Evolutionary conservation across 2,113 vertebrate species (phyloP).

Genomic region (Pelecanoides urinatrix): DNA sequence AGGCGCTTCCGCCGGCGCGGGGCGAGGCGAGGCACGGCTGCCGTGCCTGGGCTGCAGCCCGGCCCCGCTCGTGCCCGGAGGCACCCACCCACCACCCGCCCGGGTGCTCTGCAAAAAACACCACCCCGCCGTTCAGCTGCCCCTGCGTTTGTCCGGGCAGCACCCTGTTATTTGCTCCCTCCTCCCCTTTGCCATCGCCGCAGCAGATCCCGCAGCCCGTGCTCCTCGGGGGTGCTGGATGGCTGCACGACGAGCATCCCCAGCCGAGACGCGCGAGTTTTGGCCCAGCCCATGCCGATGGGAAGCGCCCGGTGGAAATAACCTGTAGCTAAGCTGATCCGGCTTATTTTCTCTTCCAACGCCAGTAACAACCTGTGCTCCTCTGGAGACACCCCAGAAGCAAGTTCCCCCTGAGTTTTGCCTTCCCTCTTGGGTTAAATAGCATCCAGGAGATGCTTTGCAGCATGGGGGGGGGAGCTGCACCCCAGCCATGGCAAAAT

Average conservation of each 20-base stretch:
- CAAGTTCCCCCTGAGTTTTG: neutral
- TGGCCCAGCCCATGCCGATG: neutral
- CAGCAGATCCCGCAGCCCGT: neutral
- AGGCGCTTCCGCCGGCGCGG: neutral
- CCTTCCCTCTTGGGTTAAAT: neutral
- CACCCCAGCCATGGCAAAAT: neutral
- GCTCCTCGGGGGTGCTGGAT: neutral
- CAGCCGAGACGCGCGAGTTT: accelerated
- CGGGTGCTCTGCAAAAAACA: neutral
- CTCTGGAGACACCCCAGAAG: neutral
- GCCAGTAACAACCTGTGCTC: neutral
- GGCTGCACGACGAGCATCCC: accelerated
- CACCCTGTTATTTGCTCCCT: neutral
- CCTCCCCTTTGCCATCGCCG: neutral
- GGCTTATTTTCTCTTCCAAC: neutral
- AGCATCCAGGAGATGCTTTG: neutral
- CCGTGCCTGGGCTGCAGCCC: neutral
- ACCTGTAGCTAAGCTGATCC: neutral
- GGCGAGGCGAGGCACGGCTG: neutral
- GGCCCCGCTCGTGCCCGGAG: accelerated
- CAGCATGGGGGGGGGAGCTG: neutral
- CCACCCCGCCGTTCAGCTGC: neutral
- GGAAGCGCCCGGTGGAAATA: neutral
- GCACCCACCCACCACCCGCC: neutral
- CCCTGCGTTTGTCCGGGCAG: neutral